Evolutionary conservation across 2,797 vertebrate genomes (phyloP).

Genomic region (Epinephelus awoara): DNA sequence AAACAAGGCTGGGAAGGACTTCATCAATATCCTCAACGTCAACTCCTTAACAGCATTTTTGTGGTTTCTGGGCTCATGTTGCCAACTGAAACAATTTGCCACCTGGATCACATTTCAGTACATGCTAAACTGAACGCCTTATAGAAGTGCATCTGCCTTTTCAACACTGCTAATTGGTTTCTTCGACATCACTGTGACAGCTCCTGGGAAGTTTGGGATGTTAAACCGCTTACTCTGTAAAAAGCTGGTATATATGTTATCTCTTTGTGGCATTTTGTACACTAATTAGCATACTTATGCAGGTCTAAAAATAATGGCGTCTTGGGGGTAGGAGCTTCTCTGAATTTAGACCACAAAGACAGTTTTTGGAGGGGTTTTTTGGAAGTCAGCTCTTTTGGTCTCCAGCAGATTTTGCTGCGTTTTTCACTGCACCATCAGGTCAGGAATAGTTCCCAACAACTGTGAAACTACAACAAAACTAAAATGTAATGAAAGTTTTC

Average conservation of each 20-base stretch:
- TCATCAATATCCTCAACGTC: slow-evolving; percentile 28
- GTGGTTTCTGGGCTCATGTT: slow-evolving; percentile 14
- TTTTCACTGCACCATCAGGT: not conserved
- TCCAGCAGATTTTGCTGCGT: not conserved
- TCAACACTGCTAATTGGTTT: slow-evolving; percentile 63
- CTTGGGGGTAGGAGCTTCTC: not conserved
- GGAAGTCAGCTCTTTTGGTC: slow-evolving; percentile 7
- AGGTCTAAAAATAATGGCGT: slow-evolving; percentile 8
- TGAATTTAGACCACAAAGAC: not conserved
- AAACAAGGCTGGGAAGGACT: slow-evolving; percentile 37
- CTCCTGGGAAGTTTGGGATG: slow-evolving; percentile 15
- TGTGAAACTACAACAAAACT: not conserved
- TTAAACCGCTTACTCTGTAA: slow-evolving; percentile 22
- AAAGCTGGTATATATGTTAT: slow-evolving; percentile 7
- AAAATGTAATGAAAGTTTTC: slow-evolving; percentile 2
- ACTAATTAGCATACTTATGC: slow-evolving; percentile 24
- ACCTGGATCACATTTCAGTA: slow-evolving; percentile 52
- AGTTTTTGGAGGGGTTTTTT: not conserved
- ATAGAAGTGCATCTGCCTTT: slow-evolving; percentile 36
- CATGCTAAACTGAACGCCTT: slow-evolving; percentile 22
- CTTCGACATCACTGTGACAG: slow-evolving; percentile 41
- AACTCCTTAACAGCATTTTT: slow-evolving; percentile 21
- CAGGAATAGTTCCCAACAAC: not conserved
- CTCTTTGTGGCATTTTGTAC: slow-evolving; percentile 26
- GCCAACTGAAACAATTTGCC: slow-evolving; percentile 63